Evolutionary conservation across 2,797 vertebrate species (phyloP).

Genomic region (Atherinosoma microstoma): DNA sequence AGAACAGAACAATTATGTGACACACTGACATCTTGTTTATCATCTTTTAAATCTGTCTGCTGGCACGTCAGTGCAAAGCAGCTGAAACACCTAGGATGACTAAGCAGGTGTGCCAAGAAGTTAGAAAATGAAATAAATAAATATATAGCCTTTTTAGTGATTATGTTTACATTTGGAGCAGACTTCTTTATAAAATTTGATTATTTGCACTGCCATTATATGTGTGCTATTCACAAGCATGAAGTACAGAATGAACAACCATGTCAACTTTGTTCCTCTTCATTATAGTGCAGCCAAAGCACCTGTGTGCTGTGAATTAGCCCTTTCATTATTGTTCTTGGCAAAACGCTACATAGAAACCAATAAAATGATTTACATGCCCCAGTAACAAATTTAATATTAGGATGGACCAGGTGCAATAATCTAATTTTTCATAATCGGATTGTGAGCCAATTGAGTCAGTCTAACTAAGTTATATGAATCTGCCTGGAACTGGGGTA

Average conservation of each 20-base stretch:
- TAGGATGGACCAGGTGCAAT: background rate
- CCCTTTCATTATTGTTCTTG: background rate
- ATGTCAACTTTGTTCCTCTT: background rate
- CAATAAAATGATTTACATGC: background rate
- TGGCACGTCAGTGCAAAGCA: background rate
- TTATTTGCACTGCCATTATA: background rate
- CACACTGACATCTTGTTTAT: background rate
- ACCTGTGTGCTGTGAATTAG: background rate
- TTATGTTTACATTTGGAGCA: too few species aligned
- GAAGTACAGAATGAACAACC: background rate
- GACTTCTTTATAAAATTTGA: too few species aligned
- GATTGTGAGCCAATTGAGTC: conserved; percentile 33
- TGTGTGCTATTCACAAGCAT: background rate
- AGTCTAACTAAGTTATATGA: conserved; percentile 31
- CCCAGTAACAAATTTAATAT: conserved; percentile 19
- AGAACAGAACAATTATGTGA: background rate
- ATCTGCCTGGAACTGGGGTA: conserved; percentile 15
- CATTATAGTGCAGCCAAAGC: background rate
- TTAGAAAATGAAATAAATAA: background rate
- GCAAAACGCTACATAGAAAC: conserved; percentile 10
- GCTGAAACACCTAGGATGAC: background rate
- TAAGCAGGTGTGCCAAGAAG: background rate
- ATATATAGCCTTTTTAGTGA: background rate
- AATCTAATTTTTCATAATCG: conserved; percentile 33
- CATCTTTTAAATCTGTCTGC: background rate